Evolutionary conservation across 2,113 vertebrate species (phyloP), one percentile per base, ranked within the genome.

Genomic region (Centropus bengalensis): DNA sequence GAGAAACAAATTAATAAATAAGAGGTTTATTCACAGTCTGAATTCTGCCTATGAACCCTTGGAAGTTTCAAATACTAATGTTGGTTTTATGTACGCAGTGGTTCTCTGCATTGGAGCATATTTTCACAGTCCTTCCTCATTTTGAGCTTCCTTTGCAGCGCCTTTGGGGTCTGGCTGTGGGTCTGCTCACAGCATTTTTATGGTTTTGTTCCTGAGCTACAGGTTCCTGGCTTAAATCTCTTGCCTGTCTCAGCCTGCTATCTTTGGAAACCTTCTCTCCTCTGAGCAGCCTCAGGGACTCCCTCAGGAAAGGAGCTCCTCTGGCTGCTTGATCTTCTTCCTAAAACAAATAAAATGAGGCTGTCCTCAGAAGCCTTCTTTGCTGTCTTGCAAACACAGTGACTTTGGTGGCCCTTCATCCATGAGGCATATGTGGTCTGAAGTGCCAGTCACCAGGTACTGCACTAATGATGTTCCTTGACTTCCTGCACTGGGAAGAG

Each of bases 51-150:
- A 14, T 14, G 30, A 74, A 14, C 38, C 14, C 40, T 54, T 86
- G 63, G 58, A 73, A 81, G 24, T 75, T 85, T 44, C 1, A 2
- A 56, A 58, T 83, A 27, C 14, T 62, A 40, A 47, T 19, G 16
- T 4, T 69, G 47, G 9, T 58, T 94, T 64, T 32, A 59, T 63
- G 24, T 22, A 54, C 0, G 0, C n/a, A 4, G n/a, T n/a, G 26
- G 13, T 74, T 93, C 89, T 88, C 28, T 82, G 21, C 17, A 2
- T 28, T 64, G 51, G 2, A 69, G 67, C 3, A 9, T 42, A 62
- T 63, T 70, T 28, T 10, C 27, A 33, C 40, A 36, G 32, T 40
- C 12, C 8, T 93, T 2, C 7, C 55, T 83, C 10, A 51, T 70
- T 23, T 47, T 0, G 0, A 6, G 51, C 42, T 69, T 76, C 59